Base-by-base conservation (phyloP, 2,888 invertebrate genomes). In the Drosophila rellima region DNA sequence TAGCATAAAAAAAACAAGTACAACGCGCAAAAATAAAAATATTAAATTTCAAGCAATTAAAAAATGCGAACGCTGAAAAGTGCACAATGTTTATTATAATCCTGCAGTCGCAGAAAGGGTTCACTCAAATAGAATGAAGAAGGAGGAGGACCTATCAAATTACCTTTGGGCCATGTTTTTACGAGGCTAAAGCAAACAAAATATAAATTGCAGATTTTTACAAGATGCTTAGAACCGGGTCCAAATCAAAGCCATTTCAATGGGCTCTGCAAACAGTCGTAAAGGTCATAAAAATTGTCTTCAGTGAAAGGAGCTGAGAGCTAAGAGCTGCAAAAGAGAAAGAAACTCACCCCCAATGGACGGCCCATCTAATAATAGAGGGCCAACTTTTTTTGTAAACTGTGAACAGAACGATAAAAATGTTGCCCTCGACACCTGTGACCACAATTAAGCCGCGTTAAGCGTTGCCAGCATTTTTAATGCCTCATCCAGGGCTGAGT, bases 401-500 rank as follows among this genome's bases (percentile, higher is more conserved):
- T 83, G 83, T 82, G 85, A 88, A 89, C 88, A 85, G 69, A 82
- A 81, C 90, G 83, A 91, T 91, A 91, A 91, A 91, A 91, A 91
- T 90, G 70, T 67, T 62, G 74, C 77, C 71, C 80, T 76, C 89
- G 70, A 82, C 91, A 91, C 91, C 91, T 91, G 91, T 82, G 91
- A 90, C 91, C 91, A 90, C 91, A 91, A 90, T 91, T 90, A 91
- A 89, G 86, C 78, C 78, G 80, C 86, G 90, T 89, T 88, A 88
- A 86, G 79, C 81, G 86, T 82, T 82, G 68, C 71, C 60, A 68
- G 65, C 70, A 62, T 65, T 73, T 77, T 70, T 62, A 72, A 78
- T 63, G 80, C 61, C 54, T 17, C 35, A 52, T 35, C 63, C 45
- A n/a, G 33, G 33, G 44, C 37, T 40, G 48, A 44, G 73, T 50